Percentiles rank a stretch among this genome's conserved stretches.
These are phyloP conservation scores for Idaea biselata DNA, from an alignment of 2,888 invertebrate genomes.

Conservation along the genomic window DNA sequence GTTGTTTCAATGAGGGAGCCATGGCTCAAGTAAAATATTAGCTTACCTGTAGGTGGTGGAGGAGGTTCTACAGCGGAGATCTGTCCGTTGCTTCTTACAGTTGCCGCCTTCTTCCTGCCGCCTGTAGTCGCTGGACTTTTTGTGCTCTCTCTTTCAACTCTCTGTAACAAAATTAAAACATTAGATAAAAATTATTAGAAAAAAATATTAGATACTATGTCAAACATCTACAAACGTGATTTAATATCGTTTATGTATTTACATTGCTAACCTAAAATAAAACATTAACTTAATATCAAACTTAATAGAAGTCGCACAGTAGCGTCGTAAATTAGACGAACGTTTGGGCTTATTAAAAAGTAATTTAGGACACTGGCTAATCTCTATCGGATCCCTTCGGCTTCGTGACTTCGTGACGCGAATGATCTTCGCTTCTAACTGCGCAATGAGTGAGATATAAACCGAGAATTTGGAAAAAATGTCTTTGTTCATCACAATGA, in stretches of 20 bases:
- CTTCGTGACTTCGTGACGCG: conserved; percentile 23
- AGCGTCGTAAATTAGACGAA: conserved; percentile 32
- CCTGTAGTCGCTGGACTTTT: conserved; percentile 73
- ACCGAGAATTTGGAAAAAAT: conserved; percentile 26
- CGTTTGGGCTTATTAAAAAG: conserved; percentile 56
- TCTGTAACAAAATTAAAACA: conserved; percentile 66
- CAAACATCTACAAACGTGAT: too few relatives aligned
- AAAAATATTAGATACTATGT: too few relatives aligned
- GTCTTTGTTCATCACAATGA: neutral
- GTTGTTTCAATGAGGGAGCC: neutral
- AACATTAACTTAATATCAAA: conserved; percentile 18
- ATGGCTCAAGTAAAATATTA: neutral
- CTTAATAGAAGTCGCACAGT: conserved; percentile 15
- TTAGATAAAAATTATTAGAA: too few relatives aligned
- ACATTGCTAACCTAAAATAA: too few relatives aligned
- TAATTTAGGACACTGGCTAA: conserved; percentile 56
- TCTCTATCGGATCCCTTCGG: conserved; percentile 26
- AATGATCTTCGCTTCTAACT: conserved; percentile 25
- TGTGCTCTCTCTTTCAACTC: conserved; percentile 67
- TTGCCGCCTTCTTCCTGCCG: conserved; percentile 64
- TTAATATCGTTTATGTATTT: too few relatives aligned
- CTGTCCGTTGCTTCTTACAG: conserved; percentile 70
- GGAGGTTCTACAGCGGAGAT: conserved; percentile 57
- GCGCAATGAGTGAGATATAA: conserved; percentile 31
- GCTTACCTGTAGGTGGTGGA: conserved; percentile 57